Evolutionary conservation across 2,888 invertebrate genomes (phyloP).

Genomic region (Actias luna): DNA sequence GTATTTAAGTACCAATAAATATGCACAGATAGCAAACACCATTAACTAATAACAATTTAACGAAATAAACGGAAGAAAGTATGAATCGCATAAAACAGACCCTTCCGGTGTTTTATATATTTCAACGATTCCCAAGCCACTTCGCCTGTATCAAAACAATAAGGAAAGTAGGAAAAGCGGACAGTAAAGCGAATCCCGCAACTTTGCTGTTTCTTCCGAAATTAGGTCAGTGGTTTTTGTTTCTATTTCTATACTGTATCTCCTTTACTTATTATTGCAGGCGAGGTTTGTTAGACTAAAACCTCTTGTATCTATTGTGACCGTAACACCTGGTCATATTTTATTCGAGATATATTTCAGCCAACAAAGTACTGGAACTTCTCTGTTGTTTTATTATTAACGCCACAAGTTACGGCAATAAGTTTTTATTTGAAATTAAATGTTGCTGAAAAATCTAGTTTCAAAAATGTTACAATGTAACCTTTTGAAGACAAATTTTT

Average conservation of each 20-base stretch:
- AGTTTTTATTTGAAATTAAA: conserved; percentile 11
- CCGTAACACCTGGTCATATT: background rate
- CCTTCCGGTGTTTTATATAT: conserved; percentile 15
- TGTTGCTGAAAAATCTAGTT: background rate
- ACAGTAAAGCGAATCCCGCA: conserved; percentile 17
- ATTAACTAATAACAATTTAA: background rate
- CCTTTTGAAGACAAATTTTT: background rate
- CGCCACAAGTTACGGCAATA: background rate
- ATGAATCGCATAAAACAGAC: conserved; percentile 8
- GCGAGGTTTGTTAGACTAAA: background rate
- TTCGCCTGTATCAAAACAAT: conserved; percentile 27
- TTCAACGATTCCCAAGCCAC: conserved; percentile 21
- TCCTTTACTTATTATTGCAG: conserved; percentile 6
- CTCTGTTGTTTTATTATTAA: conserved; percentile 6
- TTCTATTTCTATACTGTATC: conserved; percentile 1
- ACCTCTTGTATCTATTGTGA: background rate
- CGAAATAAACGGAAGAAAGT: background rate
- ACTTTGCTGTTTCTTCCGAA: conserved; percentile 26
- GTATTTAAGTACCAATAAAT: background rate
- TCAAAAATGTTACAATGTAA: background rate
- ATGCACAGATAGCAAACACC: background rate
- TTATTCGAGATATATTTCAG: background rate
- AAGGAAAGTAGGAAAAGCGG: conserved; percentile 23
- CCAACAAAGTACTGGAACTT: background rate
- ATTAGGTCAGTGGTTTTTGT: conserved; percentile 31